These are phyloP conservation scores for Enhydra lutris DNA, from an alignment of 2,113 vertebrate genomes.

Conservation along the genomic window DNA sequence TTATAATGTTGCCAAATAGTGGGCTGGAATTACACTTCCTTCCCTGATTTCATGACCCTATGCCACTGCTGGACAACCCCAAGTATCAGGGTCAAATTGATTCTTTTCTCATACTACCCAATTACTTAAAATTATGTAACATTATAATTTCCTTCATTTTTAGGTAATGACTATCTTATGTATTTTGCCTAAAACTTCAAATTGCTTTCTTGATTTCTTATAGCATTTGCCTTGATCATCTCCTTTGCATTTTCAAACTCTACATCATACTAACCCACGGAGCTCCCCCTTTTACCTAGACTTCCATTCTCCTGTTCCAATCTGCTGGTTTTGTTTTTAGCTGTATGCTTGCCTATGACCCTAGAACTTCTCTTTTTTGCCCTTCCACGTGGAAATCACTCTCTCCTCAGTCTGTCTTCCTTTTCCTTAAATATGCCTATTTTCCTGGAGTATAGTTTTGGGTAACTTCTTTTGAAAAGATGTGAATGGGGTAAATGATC, in stretches of 20 bases:
- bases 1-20: neutral
- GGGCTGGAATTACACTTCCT: neutral
- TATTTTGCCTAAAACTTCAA: neutral
- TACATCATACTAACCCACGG: neutral
- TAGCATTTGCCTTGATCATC: neutral
- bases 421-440: neutral
- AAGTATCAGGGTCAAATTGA: neutral
- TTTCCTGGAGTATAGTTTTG: neutral
- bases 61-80: neutral
- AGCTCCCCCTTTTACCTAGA: too few relatives aligned
- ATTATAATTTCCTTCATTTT: slow-evolving; percentile 5
- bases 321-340: neutral
- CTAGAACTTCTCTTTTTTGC: neutral
- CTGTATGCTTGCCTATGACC: neutral
- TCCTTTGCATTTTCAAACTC: neutral
- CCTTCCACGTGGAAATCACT: neutral
- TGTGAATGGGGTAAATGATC: neutral
- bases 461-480: neutral
- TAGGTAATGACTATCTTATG: neutral
- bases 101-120: neutral
- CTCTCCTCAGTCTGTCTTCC: neutral
- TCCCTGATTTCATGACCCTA: neutral
- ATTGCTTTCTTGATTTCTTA: neutral
- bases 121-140: neutral
- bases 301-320: neutral